Conservation (phyloP, 2,797 vertebrate species). For the Petrocephalus sullivani region DNA sequence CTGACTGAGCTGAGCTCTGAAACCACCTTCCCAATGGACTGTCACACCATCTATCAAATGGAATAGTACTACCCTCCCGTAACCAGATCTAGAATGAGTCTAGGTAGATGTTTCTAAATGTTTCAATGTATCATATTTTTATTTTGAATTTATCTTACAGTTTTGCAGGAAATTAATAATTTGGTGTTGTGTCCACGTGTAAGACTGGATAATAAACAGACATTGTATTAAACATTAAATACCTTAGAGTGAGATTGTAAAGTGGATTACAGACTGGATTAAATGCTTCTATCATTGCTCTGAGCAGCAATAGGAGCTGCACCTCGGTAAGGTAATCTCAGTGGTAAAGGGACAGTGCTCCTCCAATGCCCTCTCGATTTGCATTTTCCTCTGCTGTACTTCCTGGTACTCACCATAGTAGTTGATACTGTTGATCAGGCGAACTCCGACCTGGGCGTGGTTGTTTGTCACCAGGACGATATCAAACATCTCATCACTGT, state of each 20-base stretch:
- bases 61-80: neutral
- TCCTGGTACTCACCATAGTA: constrained; percentile 73
- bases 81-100: neutral
- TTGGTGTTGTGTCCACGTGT: neutral
- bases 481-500: constrained; percentile 89
- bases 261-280: neutral
- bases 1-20: neutral
- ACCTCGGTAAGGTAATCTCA: neutral
- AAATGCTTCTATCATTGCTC: too few species aligned
- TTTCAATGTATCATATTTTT: neutral
- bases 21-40: neutral
- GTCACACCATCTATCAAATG: neutral
- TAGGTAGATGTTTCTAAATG: neutral
- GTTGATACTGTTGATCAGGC: constrained; percentile 95
- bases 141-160: neutral
- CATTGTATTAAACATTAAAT: neutral
- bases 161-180: neutral
- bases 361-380: neutral
- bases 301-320: too few species aligned
- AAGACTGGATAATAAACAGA: neutral
- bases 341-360: neutral
- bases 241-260: too few species aligned
- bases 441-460: constrained; percentile 84
- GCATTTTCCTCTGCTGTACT: neutral
- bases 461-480: constrained; percentile 95